Conservation (phyloP, 2,888 invertebrate species). For the Carterocephalus palaemon region DNA sequence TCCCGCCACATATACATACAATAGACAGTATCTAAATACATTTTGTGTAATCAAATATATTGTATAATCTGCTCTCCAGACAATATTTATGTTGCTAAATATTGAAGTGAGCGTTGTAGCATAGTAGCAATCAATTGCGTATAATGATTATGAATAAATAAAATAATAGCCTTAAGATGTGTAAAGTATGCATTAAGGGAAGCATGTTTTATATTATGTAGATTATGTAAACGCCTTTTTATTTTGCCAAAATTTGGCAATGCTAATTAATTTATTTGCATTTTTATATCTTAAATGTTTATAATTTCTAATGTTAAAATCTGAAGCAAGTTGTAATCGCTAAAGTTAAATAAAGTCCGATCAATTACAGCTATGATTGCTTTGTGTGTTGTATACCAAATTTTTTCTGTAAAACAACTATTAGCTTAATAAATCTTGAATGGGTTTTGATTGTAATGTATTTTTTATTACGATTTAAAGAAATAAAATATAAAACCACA, state of each 20-base stretch:
- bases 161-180: slow-evolving; percentile 50
- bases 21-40: slow-evolving; percentile 26
- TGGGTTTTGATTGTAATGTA: too few relatives aligned
- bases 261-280: slow-evolving; percentile 78
- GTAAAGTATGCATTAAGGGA: slow-evolving; percentile 73
- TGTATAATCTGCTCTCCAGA: slow-evolving; percentile 22
- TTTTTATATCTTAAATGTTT: slow-evolving; percentile 70
- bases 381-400: slow-evolving; percentile 31
- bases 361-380: slow-evolving; percentile 28
- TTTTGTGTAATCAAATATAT: slow-evolving; percentile 21
- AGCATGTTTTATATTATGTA: slow-evolving; percentile 78
- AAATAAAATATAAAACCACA: slow-evolving; percentile 36
- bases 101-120: slow-evolving; percentile 54
- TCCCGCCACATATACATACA: not conserved
- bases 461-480: not conserved
- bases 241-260: slow-evolving; percentile 62
- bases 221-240: slow-evolving; percentile 68
- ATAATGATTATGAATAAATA: slow-evolving; percentile 55
- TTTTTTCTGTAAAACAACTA: too few relatives aligned
- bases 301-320: slow-evolving; percentile 67
- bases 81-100: slow-evolving; percentile 23
- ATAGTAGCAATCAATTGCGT: slow-evolving; percentile 57
- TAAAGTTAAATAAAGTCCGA: slow-evolving; percentile 41
- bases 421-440: too few relatives aligned
- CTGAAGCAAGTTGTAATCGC: slow-evolving; percentile 62